Evolutionary conservation across 2,797 vertebrate genomes (phyloP).

Genomic region (Pangasius krempfi): DNA sequence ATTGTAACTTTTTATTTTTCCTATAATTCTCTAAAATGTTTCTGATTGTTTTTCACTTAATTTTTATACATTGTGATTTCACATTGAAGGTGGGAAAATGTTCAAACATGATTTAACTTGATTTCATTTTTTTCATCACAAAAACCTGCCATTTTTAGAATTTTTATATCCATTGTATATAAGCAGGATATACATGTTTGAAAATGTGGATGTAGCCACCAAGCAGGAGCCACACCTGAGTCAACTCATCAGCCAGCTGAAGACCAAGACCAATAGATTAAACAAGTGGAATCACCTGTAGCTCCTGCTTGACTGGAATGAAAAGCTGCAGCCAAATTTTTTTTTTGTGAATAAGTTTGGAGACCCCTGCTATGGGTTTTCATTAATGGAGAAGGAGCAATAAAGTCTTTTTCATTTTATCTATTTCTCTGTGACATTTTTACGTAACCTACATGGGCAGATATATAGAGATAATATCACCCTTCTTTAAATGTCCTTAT

Average conservation of each 20-base stretch:
- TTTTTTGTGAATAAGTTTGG: not conserved
- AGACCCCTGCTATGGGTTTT: no score
- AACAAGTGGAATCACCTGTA: not conserved
- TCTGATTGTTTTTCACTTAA: no score
- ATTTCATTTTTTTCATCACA: no score
- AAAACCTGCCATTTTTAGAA: no score
- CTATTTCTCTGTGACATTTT: not conserved
- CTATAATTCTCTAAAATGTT: no score
- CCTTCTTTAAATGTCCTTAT: not conserved
- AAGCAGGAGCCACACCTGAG: not conserved
- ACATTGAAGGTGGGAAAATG: no score
- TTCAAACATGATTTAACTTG: no score
- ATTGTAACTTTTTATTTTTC: no score
- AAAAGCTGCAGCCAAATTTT: not conserved
- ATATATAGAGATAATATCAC: not conserved
- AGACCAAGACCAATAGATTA: no score
- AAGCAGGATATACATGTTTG: not conserved
- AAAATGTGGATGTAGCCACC: not conserved
- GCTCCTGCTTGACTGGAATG: not conserved
- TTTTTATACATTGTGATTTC: no score
- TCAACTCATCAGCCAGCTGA: not conserved
- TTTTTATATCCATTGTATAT: not conserved
- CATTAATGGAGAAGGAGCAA: no score
- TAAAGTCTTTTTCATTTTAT: not conserved
- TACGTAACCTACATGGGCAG: not conserved